These are phyloP conservation scores for Scelioninae gen. 2 DNA, from an alignment of 2,888 invertebrate genomes.

Conservation along the genomic window DNA sequence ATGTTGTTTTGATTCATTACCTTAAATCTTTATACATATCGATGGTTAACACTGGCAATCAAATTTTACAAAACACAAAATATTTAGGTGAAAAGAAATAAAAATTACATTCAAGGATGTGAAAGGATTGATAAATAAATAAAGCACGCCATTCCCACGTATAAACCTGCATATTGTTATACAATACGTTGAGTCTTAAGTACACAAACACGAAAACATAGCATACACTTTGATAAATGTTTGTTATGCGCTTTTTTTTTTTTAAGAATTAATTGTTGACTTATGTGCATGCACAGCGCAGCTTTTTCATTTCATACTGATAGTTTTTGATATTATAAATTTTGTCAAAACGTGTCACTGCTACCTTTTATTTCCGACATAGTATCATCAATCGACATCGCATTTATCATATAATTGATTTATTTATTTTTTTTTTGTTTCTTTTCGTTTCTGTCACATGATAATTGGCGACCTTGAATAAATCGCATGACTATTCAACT, in stretches of 20 bases:
- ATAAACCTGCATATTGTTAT: conserved; percentile 73
- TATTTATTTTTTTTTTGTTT: no score
- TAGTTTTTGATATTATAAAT: conserved; percentile 29
- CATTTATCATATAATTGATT: conserved; percentile 21
- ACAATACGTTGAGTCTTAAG: conserved; percentile 73
- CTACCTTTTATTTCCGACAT: conserved; percentile 29
- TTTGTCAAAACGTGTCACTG: conserved; percentile 34
- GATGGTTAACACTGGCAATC: no score
- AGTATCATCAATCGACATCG: conserved; percentile 22
- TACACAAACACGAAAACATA: conserved; percentile 71
- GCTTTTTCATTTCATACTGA: conserved; percentile 19
- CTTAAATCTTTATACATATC: neutral
- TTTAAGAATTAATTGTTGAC: conserved; percentile 48
- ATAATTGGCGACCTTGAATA: no score
- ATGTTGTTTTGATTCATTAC: conserved; percentile 6
- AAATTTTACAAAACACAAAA: no score
- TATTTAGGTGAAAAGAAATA: no score
- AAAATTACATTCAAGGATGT: no score
- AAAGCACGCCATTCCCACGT: conserved; percentile 61
- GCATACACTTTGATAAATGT: conserved; percentile 67
- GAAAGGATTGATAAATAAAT: conserved; percentile 29
- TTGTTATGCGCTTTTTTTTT: conserved; percentile 54
- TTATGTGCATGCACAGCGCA: conserved; percentile 61
- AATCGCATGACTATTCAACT: conserved; percentile 1
- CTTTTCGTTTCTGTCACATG: conserved; percentile 7